phyloP scores from a whole-genome alignment of 2,113 vertebrate genomes.

The Strix aluco region DNA sequence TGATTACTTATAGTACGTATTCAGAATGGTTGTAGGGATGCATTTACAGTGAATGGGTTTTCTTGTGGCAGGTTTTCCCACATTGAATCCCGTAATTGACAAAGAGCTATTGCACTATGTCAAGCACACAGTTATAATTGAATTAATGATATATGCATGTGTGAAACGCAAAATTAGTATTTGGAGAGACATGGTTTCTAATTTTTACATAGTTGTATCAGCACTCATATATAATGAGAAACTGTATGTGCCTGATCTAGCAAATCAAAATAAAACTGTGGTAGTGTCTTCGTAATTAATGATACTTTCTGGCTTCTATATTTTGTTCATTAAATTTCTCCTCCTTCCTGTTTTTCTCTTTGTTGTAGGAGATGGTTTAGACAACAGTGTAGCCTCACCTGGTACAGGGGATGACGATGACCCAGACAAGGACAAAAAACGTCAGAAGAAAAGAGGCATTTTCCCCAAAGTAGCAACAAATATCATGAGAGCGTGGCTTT shows the following conservation, averaged over 20 bases:
- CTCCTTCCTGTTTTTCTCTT: constrained; percentile 64
- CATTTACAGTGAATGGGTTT: constrained; percentile 73
- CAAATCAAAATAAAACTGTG: constrained; percentile 70
- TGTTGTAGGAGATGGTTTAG: constrained; percentile 93
- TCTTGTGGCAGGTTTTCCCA: constrained; percentile 72
- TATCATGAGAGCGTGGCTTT: constrained; percentile 99
- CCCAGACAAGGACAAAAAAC: constrained; percentile 99
- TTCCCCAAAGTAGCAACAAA: constrained; percentile 99
- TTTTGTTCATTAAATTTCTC: constrained; percentile 69
- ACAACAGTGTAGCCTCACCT: constrained; percentile 98
- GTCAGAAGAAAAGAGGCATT: constrained; percentile 99
- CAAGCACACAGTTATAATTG: constrained; percentile 88
- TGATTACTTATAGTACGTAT: constrained; percentile 75
- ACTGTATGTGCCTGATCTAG: constrained; percentile 64
- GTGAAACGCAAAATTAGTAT: constrained; percentile 78
- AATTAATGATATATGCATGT: constrained; percentile 86
- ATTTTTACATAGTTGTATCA: constrained; percentile 77
- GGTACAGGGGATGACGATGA: constrained; percentile 98
- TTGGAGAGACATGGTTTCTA: constrained; percentile 80
- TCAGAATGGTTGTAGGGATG: constrained; percentile 67
- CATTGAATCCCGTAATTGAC: constrained; percentile 76
- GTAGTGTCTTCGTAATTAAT: constrained; percentile 63
- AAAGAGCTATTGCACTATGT: constrained; percentile 83
- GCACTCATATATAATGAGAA: constrained; percentile 72
- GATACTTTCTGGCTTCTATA: constrained; percentile 53